phyloP scores from a whole-genome alignment of 2,888 invertebrate genomes.

The Actias luna region DNA sequence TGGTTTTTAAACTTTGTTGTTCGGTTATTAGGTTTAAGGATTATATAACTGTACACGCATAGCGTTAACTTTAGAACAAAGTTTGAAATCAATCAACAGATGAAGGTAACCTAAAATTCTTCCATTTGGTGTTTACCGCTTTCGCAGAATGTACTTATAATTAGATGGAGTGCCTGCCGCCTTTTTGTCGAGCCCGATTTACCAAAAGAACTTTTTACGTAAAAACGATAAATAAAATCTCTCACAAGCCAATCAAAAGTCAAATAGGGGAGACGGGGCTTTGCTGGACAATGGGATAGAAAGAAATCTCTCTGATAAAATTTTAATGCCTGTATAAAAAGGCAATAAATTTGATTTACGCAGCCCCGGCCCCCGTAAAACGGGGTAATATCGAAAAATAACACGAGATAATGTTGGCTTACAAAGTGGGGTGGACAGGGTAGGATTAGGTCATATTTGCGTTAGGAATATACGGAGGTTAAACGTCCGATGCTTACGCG shows the following conservation, averaged over 20 bases:
- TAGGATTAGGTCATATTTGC: conserved; percentile 63
- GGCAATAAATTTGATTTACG: conserved; percentile 81
- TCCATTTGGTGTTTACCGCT: too few relatives aligned
- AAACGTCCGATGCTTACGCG: conserved; percentile 9
- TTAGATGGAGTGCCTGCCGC: too few relatives aligned
- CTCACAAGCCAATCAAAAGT: conserved; percentile 43
- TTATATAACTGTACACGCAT: too few relatives aligned
- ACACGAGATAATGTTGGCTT: conserved; percentile 78
- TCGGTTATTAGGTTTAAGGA: too few relatives aligned
- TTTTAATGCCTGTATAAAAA: conserved; percentile 80
- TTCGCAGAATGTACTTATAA: too few relatives aligned
- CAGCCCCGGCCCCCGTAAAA: conserved; percentile 65
- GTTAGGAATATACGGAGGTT: conserved; percentile 36
- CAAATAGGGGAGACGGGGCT: conserved; percentile 57
- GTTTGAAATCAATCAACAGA: too few relatives aligned
- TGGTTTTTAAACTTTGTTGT: too few relatives aligned
- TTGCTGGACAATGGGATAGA: conserved; percentile 69
- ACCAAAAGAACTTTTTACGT: conserved; percentile 24
- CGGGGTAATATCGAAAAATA: conserved; percentile 79
- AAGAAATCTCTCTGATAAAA: conserved; percentile 78
- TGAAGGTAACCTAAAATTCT: too few relatives aligned
- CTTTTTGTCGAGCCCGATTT: too few relatives aligned
- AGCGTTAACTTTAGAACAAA: too few relatives aligned
- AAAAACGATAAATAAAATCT: conserved; percentile 29
- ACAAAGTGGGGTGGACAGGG: conserved; percentile 57